Evolutionary conservation across 2,888 invertebrate genomes (phyloP).

Genomic region (Empis stercorea): DNA sequence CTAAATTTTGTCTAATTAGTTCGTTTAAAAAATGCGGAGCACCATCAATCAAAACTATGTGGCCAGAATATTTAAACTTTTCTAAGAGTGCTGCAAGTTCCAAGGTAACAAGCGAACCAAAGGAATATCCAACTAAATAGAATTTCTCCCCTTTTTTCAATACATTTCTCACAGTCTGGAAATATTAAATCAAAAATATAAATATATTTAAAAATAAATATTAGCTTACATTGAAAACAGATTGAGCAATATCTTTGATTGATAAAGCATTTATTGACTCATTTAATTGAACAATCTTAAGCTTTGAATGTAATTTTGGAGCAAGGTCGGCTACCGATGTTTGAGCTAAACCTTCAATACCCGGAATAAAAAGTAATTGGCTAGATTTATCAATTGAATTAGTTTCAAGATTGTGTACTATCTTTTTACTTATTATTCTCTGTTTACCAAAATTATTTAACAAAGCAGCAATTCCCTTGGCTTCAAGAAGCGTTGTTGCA

Average conservation of each 20-base stretch:
- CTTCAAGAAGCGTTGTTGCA: too few relatives aligned
- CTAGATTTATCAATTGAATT: slow-evolving; percentile 13
- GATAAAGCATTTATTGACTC: slow-evolving; percentile 21
- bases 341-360: slow-evolving; percentile 53
- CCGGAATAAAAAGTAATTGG: slow-evolving; percentile 43
- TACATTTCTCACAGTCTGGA: slow-evolving; percentile 39
- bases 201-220: too few relatives aligned
- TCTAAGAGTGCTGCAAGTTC: slow-evolving; percentile 65
- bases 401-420: slow-evolving; percentile 6
- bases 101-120: slow-evolving; percentile 63
- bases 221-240: slow-evolving; percentile 22
- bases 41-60: slow-evolving; percentile 70
- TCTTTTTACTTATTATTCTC: too few relatives aligned
- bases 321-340: slow-evolving; percentile 30
- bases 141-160: slow-evolving; percentile 44
- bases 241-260: slow-evolving; percentile 22
- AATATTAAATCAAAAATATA: slow-evolving; percentile 12
- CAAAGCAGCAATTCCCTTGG: too few relatives aligned
- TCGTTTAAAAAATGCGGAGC: slow-evolving; percentile 56
- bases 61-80: slow-evolving; percentile 47
- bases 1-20: slow-evolving; percentile 24
- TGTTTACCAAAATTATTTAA: too few relatives aligned
- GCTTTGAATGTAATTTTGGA: slow-evolving; percentile 18
- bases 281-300: slow-evolving; percentile 26
- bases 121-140: slow-evolving; percentile 78